Evolutionary conservation across 2,888 invertebrate species (phyloP), one percentile per base, ranked within the genome.

Genomic region (Hyppa rectilinea): DNA sequence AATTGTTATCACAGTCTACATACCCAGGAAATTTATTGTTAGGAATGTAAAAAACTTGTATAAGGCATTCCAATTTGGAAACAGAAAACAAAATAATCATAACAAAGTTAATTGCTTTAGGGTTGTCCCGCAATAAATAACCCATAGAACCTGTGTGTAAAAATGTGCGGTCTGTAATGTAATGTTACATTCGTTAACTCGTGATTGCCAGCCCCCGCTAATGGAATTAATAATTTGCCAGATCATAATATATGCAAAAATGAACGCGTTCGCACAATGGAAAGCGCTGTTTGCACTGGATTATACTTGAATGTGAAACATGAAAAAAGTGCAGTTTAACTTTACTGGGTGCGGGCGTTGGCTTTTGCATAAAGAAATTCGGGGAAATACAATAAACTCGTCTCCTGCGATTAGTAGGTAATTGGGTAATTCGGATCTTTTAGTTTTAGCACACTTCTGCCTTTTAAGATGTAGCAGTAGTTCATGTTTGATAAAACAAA

Each of bases 191-290:
- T 77, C 84, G 84, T 88, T 88, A 87, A 73, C 68, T 50, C 64
- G 69, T 85, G 82, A 85, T 81, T 85, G 84, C 83, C 75, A 63
- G 53, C 68, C 78, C 64, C 49, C 10, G 72, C 71, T 87, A 85
- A 88, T 85, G 75, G 81, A 85, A 87, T 87, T 88, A 87, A 83
- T 87, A 85, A 87, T 89, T 87, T 85, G 80, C 75, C 69, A 65
- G 83, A 85, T 85, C 78, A 84, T 50, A 40, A 84, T 50, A 40
- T 78, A 85, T 85, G 83, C 83, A 82, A 85, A 86, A 87, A 83
- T 77, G 74, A 65, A 63, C 45, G 66, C 43, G 45, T 56, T 59
- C 31, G 45, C 34, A 23, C 17, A 50, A 53, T 29, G 23, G 12
- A 26, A 47, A 50, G 10, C 26, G 43, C 47, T 61, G 2, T 56